A percentile compares a stretch with the other conserved stretches of the same genome.
These are phyloP conservation scores for Eupelmus urozonus DNA, from an alignment of 2,888 invertebrate genomes.

Conservation along the genomic window DNA sequence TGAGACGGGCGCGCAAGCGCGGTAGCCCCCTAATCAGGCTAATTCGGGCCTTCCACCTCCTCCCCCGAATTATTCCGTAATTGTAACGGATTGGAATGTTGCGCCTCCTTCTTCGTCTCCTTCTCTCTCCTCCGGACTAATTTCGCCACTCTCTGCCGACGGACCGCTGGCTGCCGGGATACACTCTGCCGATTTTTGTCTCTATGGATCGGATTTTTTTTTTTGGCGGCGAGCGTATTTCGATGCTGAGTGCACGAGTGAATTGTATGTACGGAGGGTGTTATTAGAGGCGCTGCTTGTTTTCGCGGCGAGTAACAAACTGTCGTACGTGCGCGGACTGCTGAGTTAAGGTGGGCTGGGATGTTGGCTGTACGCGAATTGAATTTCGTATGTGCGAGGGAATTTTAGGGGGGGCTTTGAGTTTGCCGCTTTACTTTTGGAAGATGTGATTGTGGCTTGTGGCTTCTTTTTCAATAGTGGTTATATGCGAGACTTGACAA, in stretches of 20 bases:
- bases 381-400: slow-evolving; percentile 25
- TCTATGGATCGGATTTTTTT: not conserved
- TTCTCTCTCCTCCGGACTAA: slow-evolving; percentile 11
- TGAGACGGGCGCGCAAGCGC: slow-evolving; percentile 66
- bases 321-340: slow-evolving; percentile 53
- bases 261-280: not conserved
- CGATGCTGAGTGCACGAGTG: not conserved
- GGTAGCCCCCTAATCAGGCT: slow-evolving; percentile 78
- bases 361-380: slow-evolving; percentile 21
- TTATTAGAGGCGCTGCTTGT: slow-evolving; percentile 52
- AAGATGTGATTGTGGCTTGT: not conserved
- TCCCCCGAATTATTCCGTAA: slow-evolving; percentile 75
- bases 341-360: not conserved
- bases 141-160: not conserved
- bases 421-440: slow-evolving; percentile 10
- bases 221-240: not conserved
- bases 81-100: slow-evolving; percentile 76
- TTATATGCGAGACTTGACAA: too few relatives aligned
- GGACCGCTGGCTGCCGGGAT: not conserved
- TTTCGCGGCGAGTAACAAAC: slow-evolving; percentile 49
- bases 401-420: slow-evolving; percentile 4
- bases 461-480: not conserved
- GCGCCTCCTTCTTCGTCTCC: slow-evolving; percentile 56
- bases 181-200: not conserved
- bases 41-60: slow-evolving; percentile 71